A percentile compares a stretch with the other conserved stretches of the same genome.
Evolutionary conservation across 2,888 invertebrate species (phyloP).

Genomic region (Polyploca ridens): DNA sequence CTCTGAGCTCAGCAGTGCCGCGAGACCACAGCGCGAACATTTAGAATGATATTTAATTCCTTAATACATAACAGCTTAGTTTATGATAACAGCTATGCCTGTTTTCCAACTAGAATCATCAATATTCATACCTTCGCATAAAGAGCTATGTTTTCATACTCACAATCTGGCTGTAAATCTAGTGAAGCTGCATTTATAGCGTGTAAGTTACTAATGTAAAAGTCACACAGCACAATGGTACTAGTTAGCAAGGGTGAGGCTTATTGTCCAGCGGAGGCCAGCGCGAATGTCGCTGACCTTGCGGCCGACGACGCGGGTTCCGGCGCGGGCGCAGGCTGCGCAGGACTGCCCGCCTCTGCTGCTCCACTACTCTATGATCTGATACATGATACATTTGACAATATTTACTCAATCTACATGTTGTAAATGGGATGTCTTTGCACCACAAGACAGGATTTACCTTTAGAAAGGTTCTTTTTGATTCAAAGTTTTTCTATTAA

Average conservation of each 20-base stretch:
- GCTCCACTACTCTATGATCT: constrained; percentile 38
- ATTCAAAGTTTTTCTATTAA: too few species aligned
- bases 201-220: background rate
- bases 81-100: too few species aligned
- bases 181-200: background rate
- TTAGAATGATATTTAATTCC: too few species aligned
- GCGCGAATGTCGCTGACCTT: constrained; percentile 78
- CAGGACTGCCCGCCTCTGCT: constrained; percentile 43
- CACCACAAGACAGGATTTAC: too few species aligned
- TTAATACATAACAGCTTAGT: too few species aligned
- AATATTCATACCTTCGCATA: too few species aligned
- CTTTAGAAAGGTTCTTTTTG: too few species aligned
- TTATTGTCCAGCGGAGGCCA: constrained; percentile 57
- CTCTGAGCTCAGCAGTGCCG: too few species aligned
- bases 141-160: background rate
- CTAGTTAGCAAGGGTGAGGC: constrained; percentile 35
- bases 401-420: background rate
- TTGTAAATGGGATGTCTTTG: background rate
- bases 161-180: background rate
- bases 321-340: constrained; percentile 35
- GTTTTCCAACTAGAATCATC: too few species aligned
- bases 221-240: constrained; percentile 29
- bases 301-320: constrained; percentile 47
- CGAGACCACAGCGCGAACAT: too few species aligned
- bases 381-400: too few species aligned